Conservation (phyloP, 2,888 invertebrate genomes). For the Drosophila picticornis region DNA sequence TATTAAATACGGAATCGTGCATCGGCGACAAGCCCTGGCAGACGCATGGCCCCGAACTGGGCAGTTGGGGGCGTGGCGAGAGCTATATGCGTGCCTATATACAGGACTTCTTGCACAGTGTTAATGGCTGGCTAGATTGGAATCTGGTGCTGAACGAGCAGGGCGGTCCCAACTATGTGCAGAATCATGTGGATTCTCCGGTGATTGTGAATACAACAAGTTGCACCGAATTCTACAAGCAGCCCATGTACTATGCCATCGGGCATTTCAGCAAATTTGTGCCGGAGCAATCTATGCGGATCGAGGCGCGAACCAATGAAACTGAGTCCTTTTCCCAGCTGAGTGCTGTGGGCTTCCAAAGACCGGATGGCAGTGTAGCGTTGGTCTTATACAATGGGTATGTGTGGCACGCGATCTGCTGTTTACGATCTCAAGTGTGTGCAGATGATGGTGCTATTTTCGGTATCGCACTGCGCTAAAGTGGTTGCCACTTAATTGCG, state of each 20-base stretch:
- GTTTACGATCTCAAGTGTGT: conserved; percentile 45
- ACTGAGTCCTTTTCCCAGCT: conserved; percentile 81
- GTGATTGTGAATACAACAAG: conserved; percentile 86
- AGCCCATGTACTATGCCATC: conserved; percentile 94
- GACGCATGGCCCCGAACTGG: conserved; percentile 87
- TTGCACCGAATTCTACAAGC: conserved; percentile 92
- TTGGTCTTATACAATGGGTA: conserved; percentile 87
- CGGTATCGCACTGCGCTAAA: conserved; percentile 33
- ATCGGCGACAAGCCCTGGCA: conserved; percentile 87
- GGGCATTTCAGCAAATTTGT: conserved; percentile 93
- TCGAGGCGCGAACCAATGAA: conserved; percentile 67
- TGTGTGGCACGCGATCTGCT: conserved; percentile 61
- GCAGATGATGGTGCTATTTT: conserved; percentile 56
- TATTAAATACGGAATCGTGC: conserved; percentile 94
- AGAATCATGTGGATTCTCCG: conserved; percentile 90
- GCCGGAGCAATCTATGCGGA: conserved; percentile 86
- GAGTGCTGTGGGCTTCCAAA: conserved; percentile 86
- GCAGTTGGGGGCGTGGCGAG: conserved; percentile 91
- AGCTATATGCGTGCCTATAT: conserved; percentile 90
- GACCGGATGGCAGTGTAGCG: conserved; percentile 86
- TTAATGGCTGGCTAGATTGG: conserved; percentile 96
- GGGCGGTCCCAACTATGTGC: conserved; percentile 92
- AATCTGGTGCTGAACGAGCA: conserved; percentile 91
- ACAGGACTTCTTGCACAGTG: conserved; percentile 91
- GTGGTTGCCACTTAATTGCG: conserved; percentile 57